Evolutionary conservation across 2,888 invertebrate species (phyloP), one percentile per base, ranked within the genome.

Genomic region (Drosophila paranaensis): DNA sequence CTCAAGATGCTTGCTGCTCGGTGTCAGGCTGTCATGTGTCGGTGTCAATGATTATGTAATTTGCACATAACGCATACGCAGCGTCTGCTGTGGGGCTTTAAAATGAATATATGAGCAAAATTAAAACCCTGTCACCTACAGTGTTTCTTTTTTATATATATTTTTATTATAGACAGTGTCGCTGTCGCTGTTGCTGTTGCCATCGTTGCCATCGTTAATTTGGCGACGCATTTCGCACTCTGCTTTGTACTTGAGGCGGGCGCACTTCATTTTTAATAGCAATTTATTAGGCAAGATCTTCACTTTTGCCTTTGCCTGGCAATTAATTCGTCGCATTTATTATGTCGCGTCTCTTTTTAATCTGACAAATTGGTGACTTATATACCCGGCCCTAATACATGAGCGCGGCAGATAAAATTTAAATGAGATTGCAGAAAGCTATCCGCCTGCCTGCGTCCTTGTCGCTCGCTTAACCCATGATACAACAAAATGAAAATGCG

Each of bases 321-420:
- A 85, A 81, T 82, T 82, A 79, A 79, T 76, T 67, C 20, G 56
- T 30, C n/a, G 53, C 66, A 70, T 78, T 74, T 74, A 71, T 80
- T 69, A 73, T 71, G 68, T 62, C 68, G 77, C 68, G 53, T 69
- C 60, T 51, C 57, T 71, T 85, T 84, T 83, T 84, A 83, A 83
- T 83, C 82, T 83, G 65, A 68, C 65, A 80, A 85, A 84, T 85
- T 80, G 74, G 66, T 33, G 74, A 71, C 66, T 64, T 54, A 61
- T 58, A 60, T 61, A 40, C 58, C 46, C 42, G 27, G 30, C 2
- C 20, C 54, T 66, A 76, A 73, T 77, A 70, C 77, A 42, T 51
- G 50, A 35, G 33, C 54, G 60, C 51, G 40, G 60, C 58, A 71
- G 71, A 64, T 77, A 63, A 66, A 71, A 74, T 69, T 75, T 48